These are phyloP conservation scores for Microtus pennsylvanicus DNA, from an alignment of 2,113 vertebrate genomes.

Conservation along the genomic window DNA sequence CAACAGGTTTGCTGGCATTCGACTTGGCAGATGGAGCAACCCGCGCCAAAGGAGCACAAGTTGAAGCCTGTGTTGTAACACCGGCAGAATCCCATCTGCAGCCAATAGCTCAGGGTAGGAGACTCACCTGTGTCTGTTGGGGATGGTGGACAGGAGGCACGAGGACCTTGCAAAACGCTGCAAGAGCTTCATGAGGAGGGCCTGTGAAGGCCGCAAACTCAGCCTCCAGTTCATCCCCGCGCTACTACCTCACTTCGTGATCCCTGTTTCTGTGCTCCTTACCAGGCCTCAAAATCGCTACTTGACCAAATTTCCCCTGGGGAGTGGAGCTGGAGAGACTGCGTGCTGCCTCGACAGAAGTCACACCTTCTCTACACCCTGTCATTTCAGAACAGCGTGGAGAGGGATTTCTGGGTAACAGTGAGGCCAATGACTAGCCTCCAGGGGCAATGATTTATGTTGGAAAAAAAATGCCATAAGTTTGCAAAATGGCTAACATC, in stretches of 20 bases:
- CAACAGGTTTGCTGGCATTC: background rate
- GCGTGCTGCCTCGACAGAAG: background rate
- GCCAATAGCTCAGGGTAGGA: background rate
- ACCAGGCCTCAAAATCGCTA: background rate
- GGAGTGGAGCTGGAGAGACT: background rate
- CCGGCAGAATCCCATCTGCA: background rate
- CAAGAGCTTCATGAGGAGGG: background rate
- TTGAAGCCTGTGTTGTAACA: background rate
- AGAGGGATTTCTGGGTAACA: background rate
- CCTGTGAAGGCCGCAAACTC: background rate
- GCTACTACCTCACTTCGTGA: background rate
- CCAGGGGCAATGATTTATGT: background rate
- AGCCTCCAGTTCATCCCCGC: background rate
- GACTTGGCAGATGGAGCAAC: background rate
- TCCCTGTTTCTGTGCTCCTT: background rate
- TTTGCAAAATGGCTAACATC: conserved; percentile 70
- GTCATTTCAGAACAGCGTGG: background rate
- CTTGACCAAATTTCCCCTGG: background rate
- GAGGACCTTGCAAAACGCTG: too few relatives aligned
- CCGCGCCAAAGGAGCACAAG: background rate
- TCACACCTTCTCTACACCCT: background rate
- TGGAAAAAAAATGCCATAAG: conserved; percentile 53
- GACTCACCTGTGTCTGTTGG: background rate
- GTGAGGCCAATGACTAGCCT: conserved; percentile 13
- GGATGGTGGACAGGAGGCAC: too few relatives aligned